Evolutionary conservation across 2,797 vertebrate species (phyloP), one percentile per base, ranked within the genome.

Genomic region (Buceros bicornis): DNA sequence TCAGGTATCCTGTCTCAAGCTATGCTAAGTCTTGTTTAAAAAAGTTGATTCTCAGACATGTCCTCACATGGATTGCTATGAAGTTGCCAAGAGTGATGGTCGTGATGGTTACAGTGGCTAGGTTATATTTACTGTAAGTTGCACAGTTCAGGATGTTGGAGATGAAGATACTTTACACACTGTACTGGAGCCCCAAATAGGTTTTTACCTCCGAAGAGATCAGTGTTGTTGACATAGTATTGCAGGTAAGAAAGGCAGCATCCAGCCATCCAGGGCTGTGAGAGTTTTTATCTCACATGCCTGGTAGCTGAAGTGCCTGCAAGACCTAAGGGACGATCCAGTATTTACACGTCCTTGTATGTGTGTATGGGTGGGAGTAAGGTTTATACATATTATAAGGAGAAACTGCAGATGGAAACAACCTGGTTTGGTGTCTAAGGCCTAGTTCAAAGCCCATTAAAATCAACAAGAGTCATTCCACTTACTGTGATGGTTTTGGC

Each of bases 251-350:
- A 40, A 84, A 84, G n/a, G 25, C n/a, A 69, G 31, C 51, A 62
- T 54, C 35, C 80, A 81, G 31, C 47, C 37, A 42, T 31, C 16
- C 47, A 62, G 60, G 15, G 26, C 58, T 80, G 51, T 2, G 3
- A 73, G 22, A 1, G 6, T 31, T 66, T 71, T 6, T 53, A 64
- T 77, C 64, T 93, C 2, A 0, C 18, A 70, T 31, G 57, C 35
- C 82, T 85, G 40, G 31, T 50, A 57, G 53, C 33, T 83, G 50
- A 81, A 83, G 45, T 61, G 50, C 74, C 69, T 86, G 42, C 61
- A 77, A 67, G 82, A 88, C 90, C 93, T 90, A 43, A 91, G 65
- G 61, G 31, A 95, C 42, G 18, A 74, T 81, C 57, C 78, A 79
- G 16, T 86, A 82, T 94, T 91, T 91, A 54, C 84, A 53, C 56